Base-by-base conservation (phyloP, 2,113 vertebrate genomes). In the Ia io region DNA sequence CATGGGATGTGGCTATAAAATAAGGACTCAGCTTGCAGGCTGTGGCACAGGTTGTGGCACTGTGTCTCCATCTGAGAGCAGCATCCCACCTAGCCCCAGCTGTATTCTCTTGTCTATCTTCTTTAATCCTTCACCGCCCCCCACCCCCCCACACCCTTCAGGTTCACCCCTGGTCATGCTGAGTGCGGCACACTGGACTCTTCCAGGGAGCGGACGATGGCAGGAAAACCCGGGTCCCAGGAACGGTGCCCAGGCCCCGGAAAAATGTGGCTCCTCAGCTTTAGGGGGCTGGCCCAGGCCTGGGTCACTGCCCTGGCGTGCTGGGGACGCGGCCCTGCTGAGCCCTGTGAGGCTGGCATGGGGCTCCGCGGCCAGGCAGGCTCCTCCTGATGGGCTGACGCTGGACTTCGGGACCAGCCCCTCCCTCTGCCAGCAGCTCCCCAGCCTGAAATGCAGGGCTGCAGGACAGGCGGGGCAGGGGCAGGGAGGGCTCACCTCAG, bases 401-500 rank as follows among this genome's bases (percentile, higher is more conserved):
- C 28, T 13, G 25, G 2, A 40, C 73, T 35, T 47, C 5, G n/a
- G 23, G 70, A 28, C 37, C 13, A 22, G 87, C 51, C 4, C 42
- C 17, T 6, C 8, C 13, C 74, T 11, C 73, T 20, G 22, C 73
- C 28, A 28, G 28, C 61, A 30, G 32, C 49, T 12, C 20, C 16
- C 77, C 37, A 35, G 37, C n/a, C 56, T 30, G 65, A 28, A 25
- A 10, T 1, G 42, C 71, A 8, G 42, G 14, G 16, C 49, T 9
- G 1, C 6, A 1, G 13, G n/a, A 42, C 35, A 4, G 37, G 37
- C 37, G 37, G 37, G 37, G 37, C 1, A 6, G 16, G 73, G 3
- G 14, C 1, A 1, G 5, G 4, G 0, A 1, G 4, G 3, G 40
- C 44, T 47, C 4, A 0, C 22, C 51, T 18, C 1, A 1, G 56